Evolutionary conservation across 2,797 vertebrate genomes (phyloP).

Genomic region (Coracias cyanogaster): DNA sequence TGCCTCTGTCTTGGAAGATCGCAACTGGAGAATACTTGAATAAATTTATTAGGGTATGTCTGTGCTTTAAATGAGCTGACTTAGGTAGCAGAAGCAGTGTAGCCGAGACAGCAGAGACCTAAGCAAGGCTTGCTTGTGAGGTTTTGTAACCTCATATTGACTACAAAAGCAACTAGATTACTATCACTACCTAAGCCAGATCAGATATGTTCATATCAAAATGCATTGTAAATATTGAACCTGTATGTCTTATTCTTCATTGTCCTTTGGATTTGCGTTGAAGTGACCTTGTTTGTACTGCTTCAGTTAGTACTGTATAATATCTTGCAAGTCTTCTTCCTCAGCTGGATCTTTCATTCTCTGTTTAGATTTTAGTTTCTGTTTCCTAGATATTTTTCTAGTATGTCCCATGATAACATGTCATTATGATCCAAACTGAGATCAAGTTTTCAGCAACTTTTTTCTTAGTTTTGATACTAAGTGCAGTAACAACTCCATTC

Average conservation of each 20-base stretch:
- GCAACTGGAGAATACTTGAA: neutral
- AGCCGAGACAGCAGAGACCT: neutral
- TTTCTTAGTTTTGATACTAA: neutral
- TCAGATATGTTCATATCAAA: neutral
- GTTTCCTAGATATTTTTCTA: neutral
- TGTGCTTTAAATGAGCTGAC: neutral
- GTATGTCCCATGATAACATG: neutral
- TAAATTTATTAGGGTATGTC: neutral
- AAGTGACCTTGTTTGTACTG: neutral
- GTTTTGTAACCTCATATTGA: neutral
- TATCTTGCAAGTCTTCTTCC: neutral
- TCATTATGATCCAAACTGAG: neutral
- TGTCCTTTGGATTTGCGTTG: neutral
- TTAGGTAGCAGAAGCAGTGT: neutral
- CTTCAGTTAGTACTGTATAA: neutral
- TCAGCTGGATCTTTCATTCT: neutral
- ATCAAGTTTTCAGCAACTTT: neutral
- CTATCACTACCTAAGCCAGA: neutral
- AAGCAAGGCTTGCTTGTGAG: neutral
- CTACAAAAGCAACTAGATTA: neutral
- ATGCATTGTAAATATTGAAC: neutral
- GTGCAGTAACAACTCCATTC: neutral
- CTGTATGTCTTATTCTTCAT: neutral
- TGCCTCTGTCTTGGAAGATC: neutral
- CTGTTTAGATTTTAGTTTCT: neutral